A percentile compares a stretch with the other conserved stretches of the same genome.
phyloP scores from a whole-genome alignment of 1,140 invertebrate species.

The Zaprionus ghesquierei region DNA sequence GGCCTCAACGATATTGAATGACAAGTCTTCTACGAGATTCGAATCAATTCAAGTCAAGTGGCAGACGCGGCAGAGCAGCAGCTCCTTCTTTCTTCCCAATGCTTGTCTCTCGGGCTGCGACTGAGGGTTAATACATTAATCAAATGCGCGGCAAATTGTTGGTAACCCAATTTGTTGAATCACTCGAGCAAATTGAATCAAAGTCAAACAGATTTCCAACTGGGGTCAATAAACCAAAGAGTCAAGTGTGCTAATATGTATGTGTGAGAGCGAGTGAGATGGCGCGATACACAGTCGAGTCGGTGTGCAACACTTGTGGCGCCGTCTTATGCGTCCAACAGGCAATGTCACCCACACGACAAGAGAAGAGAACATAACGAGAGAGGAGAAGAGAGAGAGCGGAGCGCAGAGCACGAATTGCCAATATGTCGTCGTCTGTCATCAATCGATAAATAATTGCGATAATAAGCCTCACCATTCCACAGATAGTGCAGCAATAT shows the following conservation, averaged over 20 bases:
- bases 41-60: slow-evolving; percentile 10
- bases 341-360: neutral
- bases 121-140: slow-evolving; percentile 59
- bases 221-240: slow-evolving; percentile 59
- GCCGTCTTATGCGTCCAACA: neutral
- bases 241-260: slow-evolving; percentile 24
- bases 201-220: slow-evolving; percentile 21
- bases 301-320: neutral
- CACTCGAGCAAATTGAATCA: slow-evolving; percentile 38
- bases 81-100: neutral
- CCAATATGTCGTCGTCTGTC: neutral
- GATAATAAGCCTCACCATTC: neutral
- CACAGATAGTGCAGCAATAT: neutral
- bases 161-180: slow-evolving; percentile 60
- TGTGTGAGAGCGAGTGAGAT: neutral
- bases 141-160: slow-evolving; percentile 63
- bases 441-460: neutral
- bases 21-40: slow-evolving; percentile 38
- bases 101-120: neutral
- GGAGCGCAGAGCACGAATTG: neutral
- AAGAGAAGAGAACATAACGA: neutral
- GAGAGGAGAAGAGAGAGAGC: neutral
- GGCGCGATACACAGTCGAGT: neutral
- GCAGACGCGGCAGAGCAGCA: neutral
- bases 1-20: slow-evolving; percentile 42